Evolutionary conservation across 2,888 invertebrate genomes (phyloP), one percentile per base, ranked within the genome.

Genomic region (Limenitis camilla): DNA sequence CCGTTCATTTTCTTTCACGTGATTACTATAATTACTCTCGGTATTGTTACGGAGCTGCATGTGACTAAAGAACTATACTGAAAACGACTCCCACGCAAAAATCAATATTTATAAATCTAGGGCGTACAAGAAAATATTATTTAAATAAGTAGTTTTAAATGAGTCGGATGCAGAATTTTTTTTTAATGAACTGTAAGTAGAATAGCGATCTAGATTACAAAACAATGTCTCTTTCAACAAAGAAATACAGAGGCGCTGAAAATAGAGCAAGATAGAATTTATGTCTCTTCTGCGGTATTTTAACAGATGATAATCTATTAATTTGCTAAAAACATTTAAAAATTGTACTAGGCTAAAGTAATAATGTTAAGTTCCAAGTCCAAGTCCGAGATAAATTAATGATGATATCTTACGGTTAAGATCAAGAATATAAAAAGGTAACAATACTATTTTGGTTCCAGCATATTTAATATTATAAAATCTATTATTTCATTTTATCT

Each of bases 1-100:
- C 7, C 31, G 47, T 41, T 40, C n/a, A 32, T 36, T 53, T 39
- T 41, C 36, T 19, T 47, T 40, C 49, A 54, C 51, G 49, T 54
- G 54, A 41, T 8, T 44, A 29, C 40, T 53, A 48, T 48, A 41
- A 47, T 48, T 50, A 38, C 35, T 36, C 8, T 8, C 11, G 33
- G 38, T 43, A 30, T 45, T 41, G 47, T 39, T 43, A 36, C 6
- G 29, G 10, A 28, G 19, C 40, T 42, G 19, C 41, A 52, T 49
- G 43, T 50, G 35, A 47, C 33, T 46, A 19, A 19, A 35, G 40
- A 41, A 40, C 40, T 40, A 52, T 49, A n/a, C 36, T 36, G 28
- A 32, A 43, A 42, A 36, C 27, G 33, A 33, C 27, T 19, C 43
- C 43, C 33, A 43, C 43, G 43, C 43, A 19, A 19, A 19, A 19